A percentile compares a stretch with the other conserved stretches of the same genome.
These are phyloP conservation scores for Phyllopteryx taeniolatus DNA, from an alignment of 2,113 vertebrate genomes.

Conservation along the genomic window DNA sequence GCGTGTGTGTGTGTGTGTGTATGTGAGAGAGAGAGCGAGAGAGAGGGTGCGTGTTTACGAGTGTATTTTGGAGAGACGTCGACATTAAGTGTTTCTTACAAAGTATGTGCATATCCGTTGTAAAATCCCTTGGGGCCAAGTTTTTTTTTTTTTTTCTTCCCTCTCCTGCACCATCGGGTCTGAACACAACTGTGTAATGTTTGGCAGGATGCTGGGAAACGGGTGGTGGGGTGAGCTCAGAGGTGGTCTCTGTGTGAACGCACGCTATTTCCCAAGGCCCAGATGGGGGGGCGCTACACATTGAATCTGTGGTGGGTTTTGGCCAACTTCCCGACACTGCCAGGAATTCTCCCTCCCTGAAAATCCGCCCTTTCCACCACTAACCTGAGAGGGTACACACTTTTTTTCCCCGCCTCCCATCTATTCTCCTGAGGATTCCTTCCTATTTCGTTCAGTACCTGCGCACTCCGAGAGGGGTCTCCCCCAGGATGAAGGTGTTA, in stretches of 20 bases:
- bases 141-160: conserved; percentile 35
- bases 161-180: conserved; percentile 47
- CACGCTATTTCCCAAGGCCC: conserved; percentile 40
- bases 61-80: conserved; percentile 21
- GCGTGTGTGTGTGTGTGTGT: conserved; percentile 23
- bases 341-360: conserved; percentile 50
- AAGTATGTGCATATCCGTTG: conserved; percentile 23
- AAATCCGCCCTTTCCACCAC: conserved; percentile 8
- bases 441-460: conserved; percentile 66
- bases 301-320: conserved; percentile 53
- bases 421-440: not conserved
- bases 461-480: conserved; percentile 78
- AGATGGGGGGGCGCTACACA: conserved; percentile 57
- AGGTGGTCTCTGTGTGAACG: conserved; percentile 66
- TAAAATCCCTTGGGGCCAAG: conserved; percentile 43
- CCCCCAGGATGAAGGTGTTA: conserved; percentile 79
- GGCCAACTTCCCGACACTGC: conserved; percentile 52
- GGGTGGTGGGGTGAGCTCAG: conserved; percentile 64
- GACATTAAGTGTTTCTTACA: conserved; percentile 28
- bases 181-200: conserved; percentile 63
- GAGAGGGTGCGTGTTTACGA: conserved; percentile 2
- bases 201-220: conserved; percentile 66
- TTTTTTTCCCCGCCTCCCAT: not conserved
- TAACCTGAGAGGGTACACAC: not conserved
- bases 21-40: conserved; percentile 23